Conservation (phyloP, 2,888 invertebrate species). For the Cantharis nigra region DNA sequence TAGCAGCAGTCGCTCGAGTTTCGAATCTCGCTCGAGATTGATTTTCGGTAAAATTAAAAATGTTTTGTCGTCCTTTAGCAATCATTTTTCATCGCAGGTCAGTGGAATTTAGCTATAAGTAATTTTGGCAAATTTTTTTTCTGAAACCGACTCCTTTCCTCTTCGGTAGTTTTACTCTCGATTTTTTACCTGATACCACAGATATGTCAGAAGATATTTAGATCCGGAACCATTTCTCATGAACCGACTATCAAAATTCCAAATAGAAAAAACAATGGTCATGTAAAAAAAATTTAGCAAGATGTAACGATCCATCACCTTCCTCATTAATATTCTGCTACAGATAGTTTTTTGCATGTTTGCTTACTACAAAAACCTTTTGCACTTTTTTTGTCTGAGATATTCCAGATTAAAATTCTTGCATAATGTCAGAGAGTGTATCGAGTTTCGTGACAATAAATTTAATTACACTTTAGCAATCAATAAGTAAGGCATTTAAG, state of each 20-base stretch:
- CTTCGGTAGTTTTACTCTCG: background rate
- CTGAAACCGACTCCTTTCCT: background rate
- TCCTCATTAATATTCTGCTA: background rate
- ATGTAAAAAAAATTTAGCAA: background rate
- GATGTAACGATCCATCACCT: background rate
- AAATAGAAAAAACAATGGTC: background rate
- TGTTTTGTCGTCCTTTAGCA: too few species aligned
- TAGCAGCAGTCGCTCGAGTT: background rate
- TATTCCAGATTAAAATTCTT: background rate
- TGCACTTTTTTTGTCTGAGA: background rate
- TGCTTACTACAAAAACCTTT: background rate
- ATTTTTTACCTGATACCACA: background rate
- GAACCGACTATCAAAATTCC: background rate
- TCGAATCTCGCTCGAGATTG: background rate
- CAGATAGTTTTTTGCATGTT: background rate
- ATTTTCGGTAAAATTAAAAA: too few species aligned
- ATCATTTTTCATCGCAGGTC: too few species aligned
- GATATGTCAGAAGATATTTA: background rate
- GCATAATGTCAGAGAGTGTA: background rate
- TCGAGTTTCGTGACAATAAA: background rate
- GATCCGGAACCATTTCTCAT: background rate
- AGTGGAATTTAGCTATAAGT: too few species aligned
- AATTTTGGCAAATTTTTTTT: too few species aligned
- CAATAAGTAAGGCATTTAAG: background rate
- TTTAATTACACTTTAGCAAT: background rate